phyloP scores from a whole-genome alignment of 2,888 invertebrate genomes.

The Drosophila anomalata region DNA sequence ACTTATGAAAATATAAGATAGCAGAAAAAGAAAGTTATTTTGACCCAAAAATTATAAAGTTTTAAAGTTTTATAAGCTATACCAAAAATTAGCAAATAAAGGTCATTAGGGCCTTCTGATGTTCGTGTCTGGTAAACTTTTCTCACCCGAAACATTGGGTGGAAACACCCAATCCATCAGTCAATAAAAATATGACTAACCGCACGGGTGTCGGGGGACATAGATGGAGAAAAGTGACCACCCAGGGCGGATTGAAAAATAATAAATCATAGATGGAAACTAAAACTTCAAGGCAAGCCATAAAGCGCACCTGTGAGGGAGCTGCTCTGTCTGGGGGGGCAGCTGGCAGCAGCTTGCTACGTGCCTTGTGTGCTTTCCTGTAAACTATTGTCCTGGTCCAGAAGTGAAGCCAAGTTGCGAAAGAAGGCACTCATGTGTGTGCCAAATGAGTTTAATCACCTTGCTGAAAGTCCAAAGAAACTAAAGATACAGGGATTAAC shows the following conservation, averaged over 20 bases:
- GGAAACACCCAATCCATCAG: conserved; percentile 68
- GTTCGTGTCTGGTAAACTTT: conserved; percentile 12
- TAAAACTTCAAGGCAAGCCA: conserved; percentile 70
- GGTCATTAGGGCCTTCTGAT: neutral
- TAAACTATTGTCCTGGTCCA: conserved; percentile 69
- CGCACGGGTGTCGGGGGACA: conserved; percentile 30
- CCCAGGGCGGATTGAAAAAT: conserved; percentile 68
- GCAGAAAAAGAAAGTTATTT: neutral
- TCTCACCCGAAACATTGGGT: conserved; percentile 16
- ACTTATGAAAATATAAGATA: neutral
- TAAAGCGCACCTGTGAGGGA: conserved; percentile 64
- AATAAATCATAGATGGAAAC: conserved; percentile 70
- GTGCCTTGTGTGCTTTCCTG: conserved; percentile 58
- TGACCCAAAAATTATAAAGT: neutral
- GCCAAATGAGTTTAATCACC: conserved; percentile 77
- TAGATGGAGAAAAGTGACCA: conserved; percentile 12
- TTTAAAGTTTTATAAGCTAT: neutral
- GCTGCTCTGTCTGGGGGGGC: conserved; percentile 17
- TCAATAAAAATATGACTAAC: conserved; percentile 75
- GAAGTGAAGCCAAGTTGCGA: conserved; percentile 16
- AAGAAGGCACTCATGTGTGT: conserved; percentile 31
- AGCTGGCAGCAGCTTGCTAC: conserved; percentile 70
- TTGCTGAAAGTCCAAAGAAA: conserved; percentile 46
- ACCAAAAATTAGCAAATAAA: neutral
- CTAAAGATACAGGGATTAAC: conserved; percentile 2